Evolutionary conservation across 2,113 vertebrate genomes (phyloP).

Genomic region (Pelvicachromis taeniatus): DNA sequence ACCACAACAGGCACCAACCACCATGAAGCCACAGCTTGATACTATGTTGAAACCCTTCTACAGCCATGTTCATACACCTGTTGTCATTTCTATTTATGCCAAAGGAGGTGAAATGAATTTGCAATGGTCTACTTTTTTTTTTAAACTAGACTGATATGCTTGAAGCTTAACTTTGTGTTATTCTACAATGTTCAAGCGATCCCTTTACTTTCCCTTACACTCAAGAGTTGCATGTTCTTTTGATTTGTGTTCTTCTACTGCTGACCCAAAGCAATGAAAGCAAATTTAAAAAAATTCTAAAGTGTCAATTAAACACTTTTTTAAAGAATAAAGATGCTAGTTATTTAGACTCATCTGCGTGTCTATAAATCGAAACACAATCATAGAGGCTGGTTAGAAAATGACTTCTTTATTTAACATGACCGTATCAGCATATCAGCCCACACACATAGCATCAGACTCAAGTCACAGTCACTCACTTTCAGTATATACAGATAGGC

Average conservation of each 20-base stretch:
- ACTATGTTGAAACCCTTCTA: too few relatives aligned
- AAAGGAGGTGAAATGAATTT: too few relatives aligned
- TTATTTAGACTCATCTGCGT: neutral
- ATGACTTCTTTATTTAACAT: slow-evolving; percentile 69
- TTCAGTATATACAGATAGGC: slow-evolving; percentile 72
- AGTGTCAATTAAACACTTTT: neutral
- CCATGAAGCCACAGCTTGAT: neutral
- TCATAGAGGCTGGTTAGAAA: slow-evolving; percentile 46
- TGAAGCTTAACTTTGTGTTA: neutral
- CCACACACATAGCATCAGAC: slow-evolving; percentile 57
- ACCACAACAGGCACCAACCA: fast-evolving
- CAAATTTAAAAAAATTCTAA: too few relatives aligned
- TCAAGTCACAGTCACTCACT: slow-evolving; percentile 61
- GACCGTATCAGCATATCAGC: slow-evolving; percentile 53
- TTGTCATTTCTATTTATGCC: too few relatives aligned
- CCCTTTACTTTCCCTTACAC: too few relatives aligned
- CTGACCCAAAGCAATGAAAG: too few relatives aligned
- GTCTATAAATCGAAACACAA: neutral
- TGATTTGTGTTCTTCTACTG: too few relatives aligned
- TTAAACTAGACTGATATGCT: too few relatives aligned
- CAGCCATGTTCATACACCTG: too few relatives aligned
- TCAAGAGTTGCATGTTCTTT: too few relatives aligned
- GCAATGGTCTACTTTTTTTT: too few relatives aligned
- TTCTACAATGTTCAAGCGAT: too few relatives aligned
- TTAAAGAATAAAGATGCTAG: neutral